Conservation (phyloP, 2,888 invertebrate species). For the Cacoxenus indagator region DNA sequence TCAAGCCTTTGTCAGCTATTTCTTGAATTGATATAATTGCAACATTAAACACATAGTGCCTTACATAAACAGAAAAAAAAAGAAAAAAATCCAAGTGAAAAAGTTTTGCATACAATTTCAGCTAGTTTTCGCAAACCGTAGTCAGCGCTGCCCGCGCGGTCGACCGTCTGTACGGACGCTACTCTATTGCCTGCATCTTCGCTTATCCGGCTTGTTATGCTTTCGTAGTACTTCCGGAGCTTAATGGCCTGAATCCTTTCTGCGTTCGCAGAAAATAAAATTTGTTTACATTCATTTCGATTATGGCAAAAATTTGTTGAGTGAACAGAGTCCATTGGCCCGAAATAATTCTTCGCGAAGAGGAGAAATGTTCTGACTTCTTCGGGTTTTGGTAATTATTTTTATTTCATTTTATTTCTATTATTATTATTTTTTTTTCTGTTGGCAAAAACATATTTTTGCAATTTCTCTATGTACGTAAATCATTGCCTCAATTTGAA, state of each 20-base stretch:
- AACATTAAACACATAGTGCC: too few relatives aligned
- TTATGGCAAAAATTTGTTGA: conserved; percentile 31
- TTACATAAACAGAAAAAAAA: too few relatives aligned
- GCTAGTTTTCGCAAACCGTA: neutral
- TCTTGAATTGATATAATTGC: too few relatives aligned
- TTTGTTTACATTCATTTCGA: conserved; percentile 13
- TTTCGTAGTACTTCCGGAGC: conserved; percentile 62
- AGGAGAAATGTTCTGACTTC: neutral
- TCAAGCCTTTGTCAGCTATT: too few relatives aligned
- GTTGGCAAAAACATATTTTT: neutral
- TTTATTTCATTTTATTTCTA: neutral
- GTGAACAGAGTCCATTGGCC: conserved; percentile 56
- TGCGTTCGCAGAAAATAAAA: conserved; percentile 38
- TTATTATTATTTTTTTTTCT: neutral
- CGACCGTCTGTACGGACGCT: neutral
- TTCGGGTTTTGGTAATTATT: neutral
- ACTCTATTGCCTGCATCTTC: neutral
- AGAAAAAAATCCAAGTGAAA: too few relatives aligned
- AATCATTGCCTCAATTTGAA: conserved; percentile 19
- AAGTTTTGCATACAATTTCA: neutral
- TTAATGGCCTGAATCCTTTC: conserved; percentile 71
- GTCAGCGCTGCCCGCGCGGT: too few relatives aligned
- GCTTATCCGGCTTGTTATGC: conserved; percentile 20
- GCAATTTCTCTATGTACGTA: neutral
- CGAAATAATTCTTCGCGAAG: conserved; percentile 39